Conservation (phyloP, 2,888 invertebrate genomes). For the Tineola bisselliella region DNA sequence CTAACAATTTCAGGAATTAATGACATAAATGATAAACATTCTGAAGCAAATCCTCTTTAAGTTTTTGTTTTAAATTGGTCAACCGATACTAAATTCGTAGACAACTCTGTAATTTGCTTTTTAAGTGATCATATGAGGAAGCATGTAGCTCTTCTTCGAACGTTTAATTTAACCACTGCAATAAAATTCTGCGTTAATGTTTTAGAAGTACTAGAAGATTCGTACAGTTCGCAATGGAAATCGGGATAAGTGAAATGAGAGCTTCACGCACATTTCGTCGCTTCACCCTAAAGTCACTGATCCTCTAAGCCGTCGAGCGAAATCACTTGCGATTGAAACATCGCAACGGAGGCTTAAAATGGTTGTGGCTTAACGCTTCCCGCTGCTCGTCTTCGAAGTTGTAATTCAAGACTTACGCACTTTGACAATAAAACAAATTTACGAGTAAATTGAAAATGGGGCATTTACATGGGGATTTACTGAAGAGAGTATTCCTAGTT, state of each 20-base stretch:
- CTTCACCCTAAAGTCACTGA: slow-evolving; percentile 28
- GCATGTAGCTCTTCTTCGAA: no score
- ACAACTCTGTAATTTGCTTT: no score
- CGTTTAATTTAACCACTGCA: neutral
- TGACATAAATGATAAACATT: neutral
- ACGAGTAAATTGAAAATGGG: slow-evolving; percentile 9
- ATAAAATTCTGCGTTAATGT: neutral
- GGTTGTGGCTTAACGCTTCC: slow-evolving; percentile 53
- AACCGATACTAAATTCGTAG: no score
- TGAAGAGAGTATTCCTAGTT: neutral
- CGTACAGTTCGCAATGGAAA: neutral
- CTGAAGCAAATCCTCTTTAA: neutral
- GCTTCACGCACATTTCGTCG: slow-evolving; percentile 52
- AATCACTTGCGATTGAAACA: slow-evolving; percentile 54
- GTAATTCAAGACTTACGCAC: slow-evolving; percentile 38
- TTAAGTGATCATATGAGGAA: no score
- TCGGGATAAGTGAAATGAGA: slow-evolving; percentile 42
- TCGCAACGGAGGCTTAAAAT: slow-evolving; percentile 46
- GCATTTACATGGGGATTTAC: neutral
- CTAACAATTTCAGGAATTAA: slow-evolving; percentile 4
- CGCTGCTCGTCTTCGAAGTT: slow-evolving; percentile 55
- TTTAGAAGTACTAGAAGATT: neutral
- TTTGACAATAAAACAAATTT: slow-evolving; percentile 13
- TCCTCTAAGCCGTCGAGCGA: slow-evolving; percentile 42
- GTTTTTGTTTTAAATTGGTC: neutral